Percentiles rank a stretch among this genome's conserved stretches.
These are phyloP conservation scores for Anthoscopus minutus DNA, from an alignment of 2,113 vertebrate genomes.

Conservation along the genomic window DNA sequence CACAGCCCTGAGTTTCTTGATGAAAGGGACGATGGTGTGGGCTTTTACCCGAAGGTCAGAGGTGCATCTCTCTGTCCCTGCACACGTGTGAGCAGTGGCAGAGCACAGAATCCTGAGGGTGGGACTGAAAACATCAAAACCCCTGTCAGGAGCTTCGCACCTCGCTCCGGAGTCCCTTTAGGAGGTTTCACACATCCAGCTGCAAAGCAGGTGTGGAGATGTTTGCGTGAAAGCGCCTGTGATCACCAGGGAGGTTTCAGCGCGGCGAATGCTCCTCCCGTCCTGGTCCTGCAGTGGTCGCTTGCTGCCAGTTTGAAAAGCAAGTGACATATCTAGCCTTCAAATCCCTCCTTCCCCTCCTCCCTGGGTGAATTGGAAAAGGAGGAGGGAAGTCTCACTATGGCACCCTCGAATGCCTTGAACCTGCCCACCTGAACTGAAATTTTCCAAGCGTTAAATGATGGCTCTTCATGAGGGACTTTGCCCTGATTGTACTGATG, in stretches of 20 bases:
- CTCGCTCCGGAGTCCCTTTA: neutral
- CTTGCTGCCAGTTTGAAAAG: neutral
- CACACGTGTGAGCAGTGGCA: fast-evolving
- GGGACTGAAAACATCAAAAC: neutral
- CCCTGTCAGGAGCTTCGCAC: neutral
- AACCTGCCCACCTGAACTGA: neutral
- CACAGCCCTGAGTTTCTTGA: neutral
- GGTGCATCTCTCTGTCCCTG: fast-evolving
- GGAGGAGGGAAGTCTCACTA: neutral
- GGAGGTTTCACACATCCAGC: neutral
- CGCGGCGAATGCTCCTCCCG: neutral
- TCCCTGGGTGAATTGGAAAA: neutral
- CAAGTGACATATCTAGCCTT: neutral
- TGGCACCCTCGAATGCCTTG: fast-evolving
- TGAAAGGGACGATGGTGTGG: fast-evolving
- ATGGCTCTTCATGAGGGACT: neutral
- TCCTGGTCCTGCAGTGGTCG: neutral
- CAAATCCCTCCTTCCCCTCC: neutral
- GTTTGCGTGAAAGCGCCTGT: neutral
- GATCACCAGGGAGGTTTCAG: neutral
- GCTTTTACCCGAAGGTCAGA: neutral
- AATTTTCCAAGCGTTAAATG: neutral
- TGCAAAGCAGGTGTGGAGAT: neutral
- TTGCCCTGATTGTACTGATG: too few species aligned
- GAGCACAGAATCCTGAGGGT: fast-evolving